A percentile compares a stretch with the other conserved stretches of the same genome.
These are phyloP conservation scores for Eupleurogrammus muticus DNA, from an alignment of 2,797 vertebrate genomes.

Conservation along the genomic window DNA sequence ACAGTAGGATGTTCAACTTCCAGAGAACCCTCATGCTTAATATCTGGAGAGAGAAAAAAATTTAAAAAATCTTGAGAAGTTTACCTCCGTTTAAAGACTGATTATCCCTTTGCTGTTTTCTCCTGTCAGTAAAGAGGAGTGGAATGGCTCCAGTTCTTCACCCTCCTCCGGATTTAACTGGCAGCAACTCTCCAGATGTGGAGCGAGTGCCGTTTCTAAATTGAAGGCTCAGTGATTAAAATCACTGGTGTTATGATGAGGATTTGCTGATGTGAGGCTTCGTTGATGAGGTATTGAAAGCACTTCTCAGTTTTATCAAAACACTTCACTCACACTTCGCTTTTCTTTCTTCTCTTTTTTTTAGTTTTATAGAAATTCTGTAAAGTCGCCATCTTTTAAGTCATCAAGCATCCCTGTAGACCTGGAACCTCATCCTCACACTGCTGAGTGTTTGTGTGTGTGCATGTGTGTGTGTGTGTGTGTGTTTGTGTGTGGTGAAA, in stretches of 20 bases:
- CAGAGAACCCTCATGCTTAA: conserved; percentile 15
- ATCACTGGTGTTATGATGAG: conserved; percentile 38
- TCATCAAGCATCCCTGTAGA: conserved; percentile 46
- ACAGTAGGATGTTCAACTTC: too few relatives aligned
- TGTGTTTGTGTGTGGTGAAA: conserved; percentile 30
- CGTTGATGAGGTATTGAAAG: conserved; percentile 33
- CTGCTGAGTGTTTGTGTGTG: too few relatives aligned
- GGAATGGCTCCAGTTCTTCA: too few relatives aligned
- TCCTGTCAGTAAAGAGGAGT: conserved; percentile 44
- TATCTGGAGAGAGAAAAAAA: too few relatives aligned
- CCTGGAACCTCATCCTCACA: conserved; percentile 32
- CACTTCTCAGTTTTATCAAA: conserved; percentile 47
- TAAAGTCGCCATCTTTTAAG: conserved; percentile 63
- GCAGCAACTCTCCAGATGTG: conserved; percentile 42
- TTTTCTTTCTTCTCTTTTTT: conserved; percentile 7
- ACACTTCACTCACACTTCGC: conserved; percentile 27
- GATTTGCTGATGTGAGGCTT: conserved; percentile 44
- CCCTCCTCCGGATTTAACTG: too few relatives aligned
- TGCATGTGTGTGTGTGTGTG: conserved; percentile 11
- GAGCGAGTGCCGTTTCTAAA: conserved; percentile 47
- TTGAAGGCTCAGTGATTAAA: conserved; percentile 61
- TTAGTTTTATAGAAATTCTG: conserved; percentile 56
- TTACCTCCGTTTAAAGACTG: conserved; percentile 22
- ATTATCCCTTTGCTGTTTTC: conserved; percentile 24
- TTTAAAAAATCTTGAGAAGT: too few relatives aligned